Evolutionary conservation across 2,888 invertebrate species (phyloP), one percentile per base, ranked within the genome.

Genomic region (Rhopalosiphum nymphaeae): DNA sequence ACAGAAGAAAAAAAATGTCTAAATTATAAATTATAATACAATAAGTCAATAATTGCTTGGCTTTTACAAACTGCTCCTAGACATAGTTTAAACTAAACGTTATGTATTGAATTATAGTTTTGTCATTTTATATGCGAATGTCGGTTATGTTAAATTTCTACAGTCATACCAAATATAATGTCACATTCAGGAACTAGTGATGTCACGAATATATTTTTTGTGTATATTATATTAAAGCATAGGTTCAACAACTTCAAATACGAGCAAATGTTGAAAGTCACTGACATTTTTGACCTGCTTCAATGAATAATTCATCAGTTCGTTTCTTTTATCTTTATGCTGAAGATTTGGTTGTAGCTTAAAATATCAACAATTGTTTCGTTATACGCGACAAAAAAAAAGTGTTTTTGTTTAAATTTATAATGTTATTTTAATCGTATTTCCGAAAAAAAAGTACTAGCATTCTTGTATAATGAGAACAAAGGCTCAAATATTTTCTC

Each of bases 291-390:
- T 42, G 49, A 49, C 49, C 78, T 26, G 29, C 21, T 78, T 91
- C 91, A 29, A 90, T 61, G 61, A 89, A 89, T 89, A 61, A 61
- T 57, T 29, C 44, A 44, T 89, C 44, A 44, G 57, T 44, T 44
- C n/a, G 86, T 86, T 29, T 86, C 13, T 46, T 26, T 86, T 44
- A 78, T 78, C 78, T 36, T 42, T 36, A 36, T 36, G 36, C 36
- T 78, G 78, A 78, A 36, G 67, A 78, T 78, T 78, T 78, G 36
- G 21, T 78, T 21, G 21, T 78, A 9, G 21, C 36, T 36, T n/a
- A 78, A 78, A 78, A 36, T 36, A 78, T 21, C 9, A 78, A 78
- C 36, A 36, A 78, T 78, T 78, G 78, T 21, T 78, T 36, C 9
- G 3, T 36, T 78, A 36, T 16, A 5, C 7, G 21, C 9, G 36